A percentile compares a stretch with the other conserved stretches of the same genome.
These are phyloP conservation scores for Oryctolagus cuniculus DNA, from an alignment of 2,113 vertebrate species.

Conservation along the genomic window mOryCun1.1 NC_091445.1:81917001-81917500, in stretches of 20 bases:
- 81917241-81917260: slow-evolving; percentile 53
- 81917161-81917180: no score
- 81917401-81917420: not conserved
- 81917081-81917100: no score
- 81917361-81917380: slow-evolving; percentile 19
- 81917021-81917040: no score
- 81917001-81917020: no score
- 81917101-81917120: no score
- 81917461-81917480: slow-evolving; percentile 17
- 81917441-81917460: slow-evolving; percentile 54
- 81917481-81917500: not conserved
- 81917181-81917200: no score
- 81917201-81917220: not conserved
- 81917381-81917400: not conserved
- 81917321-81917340: not conserved
- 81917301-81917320: slow-evolving; percentile 33
- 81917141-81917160: no score
- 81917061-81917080: no score
- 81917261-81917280: slow-evolving; percentile 21
- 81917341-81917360: slow-evolving; percentile 35
- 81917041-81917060: no score
- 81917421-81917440: not conserved
- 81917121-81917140: no score
- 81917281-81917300: slow-evolving; percentile 41
- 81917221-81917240: slow-evolving; percentile 15